Evolutionary conservation across 1,140 invertebrate genomes (phyloP).

Genomic region (Leptopilina clavipes): DNA sequence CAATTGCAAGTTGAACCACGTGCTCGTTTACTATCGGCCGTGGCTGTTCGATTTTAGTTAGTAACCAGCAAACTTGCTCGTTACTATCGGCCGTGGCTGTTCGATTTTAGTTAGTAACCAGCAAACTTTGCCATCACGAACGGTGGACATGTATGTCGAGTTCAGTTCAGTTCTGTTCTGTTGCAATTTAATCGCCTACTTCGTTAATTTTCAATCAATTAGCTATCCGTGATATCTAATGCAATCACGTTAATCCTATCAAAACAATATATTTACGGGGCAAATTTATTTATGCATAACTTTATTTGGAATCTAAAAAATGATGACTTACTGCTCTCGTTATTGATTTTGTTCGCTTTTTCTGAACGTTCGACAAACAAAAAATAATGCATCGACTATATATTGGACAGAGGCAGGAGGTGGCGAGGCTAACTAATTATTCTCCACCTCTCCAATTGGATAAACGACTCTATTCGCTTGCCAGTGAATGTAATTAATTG

Average conservation of each 20-base stretch:
- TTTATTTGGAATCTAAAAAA: too few relatives aligned
- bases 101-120: constrained; percentile 26
- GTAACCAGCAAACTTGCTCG: constrained; percentile 21
- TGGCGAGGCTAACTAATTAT: background rate
- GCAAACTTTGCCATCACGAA: constrained; percentile 21
- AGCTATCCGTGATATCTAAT: background rate
- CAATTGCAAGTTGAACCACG: constrained; percentile 22
- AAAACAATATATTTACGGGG: too few relatives aligned
- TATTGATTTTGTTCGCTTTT: background rate
- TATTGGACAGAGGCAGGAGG: background rate
- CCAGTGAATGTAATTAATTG: constrained; percentile 20
- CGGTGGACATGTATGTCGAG: constrained; percentile 19
- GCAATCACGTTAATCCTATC: background rate
- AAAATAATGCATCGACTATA: background rate
- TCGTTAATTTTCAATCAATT: constrained; percentile 18
- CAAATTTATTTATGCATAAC: too few relatives aligned
- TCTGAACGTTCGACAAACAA: background rate
- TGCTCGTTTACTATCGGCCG: constrained; percentile 10
- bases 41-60: constrained; percentile 23
- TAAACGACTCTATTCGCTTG: constrained; percentile 14
- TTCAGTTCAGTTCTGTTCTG: background rate
- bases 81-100: constrained; percentile 1
- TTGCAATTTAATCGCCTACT: constrained; percentile 3
- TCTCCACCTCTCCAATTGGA: background rate
- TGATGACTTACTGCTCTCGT: too few relatives aligned